Conservation (phyloP, 1,140 invertebrate genomes). For the Meloidogyne chitwoodi region DNA sequence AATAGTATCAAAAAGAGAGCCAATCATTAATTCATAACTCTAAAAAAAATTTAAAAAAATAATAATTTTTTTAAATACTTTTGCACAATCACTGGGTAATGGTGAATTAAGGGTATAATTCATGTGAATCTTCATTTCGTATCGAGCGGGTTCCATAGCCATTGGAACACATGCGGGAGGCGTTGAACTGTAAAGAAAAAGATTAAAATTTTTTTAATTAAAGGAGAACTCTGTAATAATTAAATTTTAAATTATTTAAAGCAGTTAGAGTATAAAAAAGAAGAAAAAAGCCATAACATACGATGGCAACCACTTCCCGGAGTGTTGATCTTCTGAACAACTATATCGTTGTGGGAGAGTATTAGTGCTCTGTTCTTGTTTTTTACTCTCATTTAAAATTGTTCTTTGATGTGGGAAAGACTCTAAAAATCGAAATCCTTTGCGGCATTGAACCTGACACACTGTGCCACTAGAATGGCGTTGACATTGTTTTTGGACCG, state of each 20-base stretch:
- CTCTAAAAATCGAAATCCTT: conserved; percentile 84
- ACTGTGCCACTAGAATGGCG: conserved; percentile 71
- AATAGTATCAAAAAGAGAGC: conserved; percentile 73
- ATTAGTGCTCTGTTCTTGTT: neutral
- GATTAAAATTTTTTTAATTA: no score
- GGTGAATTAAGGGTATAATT: conserved; percentile 83
- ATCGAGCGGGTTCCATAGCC: conserved; percentile 78
- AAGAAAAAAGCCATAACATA: neutral
- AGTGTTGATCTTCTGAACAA: conserved; percentile 64
- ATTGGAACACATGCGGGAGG: conserved; percentile 49
- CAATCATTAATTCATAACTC: conserved; percentile 76
- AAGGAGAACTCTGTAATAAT: no score
- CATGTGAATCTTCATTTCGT: conserved; percentile 81
- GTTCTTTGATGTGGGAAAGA: conserved; percentile 74
- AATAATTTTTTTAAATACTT: conserved; percentile 59
- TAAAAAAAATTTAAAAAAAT: neutral
- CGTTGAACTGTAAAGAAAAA: conserved; percentile 5
- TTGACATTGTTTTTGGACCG: conserved; percentile 81
- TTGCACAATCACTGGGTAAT: conserved; percentile 75
- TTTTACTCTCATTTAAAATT: neutral
- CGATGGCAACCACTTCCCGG: conserved; percentile 21
- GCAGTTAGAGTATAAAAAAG: no score
- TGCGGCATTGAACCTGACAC: conserved; percentile 83
- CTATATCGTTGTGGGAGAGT: conserved; percentile 65
- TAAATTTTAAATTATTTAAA: no score